Conservation (phyloP, 2,888 invertebrate genomes). For the Timema podura region DNA sequence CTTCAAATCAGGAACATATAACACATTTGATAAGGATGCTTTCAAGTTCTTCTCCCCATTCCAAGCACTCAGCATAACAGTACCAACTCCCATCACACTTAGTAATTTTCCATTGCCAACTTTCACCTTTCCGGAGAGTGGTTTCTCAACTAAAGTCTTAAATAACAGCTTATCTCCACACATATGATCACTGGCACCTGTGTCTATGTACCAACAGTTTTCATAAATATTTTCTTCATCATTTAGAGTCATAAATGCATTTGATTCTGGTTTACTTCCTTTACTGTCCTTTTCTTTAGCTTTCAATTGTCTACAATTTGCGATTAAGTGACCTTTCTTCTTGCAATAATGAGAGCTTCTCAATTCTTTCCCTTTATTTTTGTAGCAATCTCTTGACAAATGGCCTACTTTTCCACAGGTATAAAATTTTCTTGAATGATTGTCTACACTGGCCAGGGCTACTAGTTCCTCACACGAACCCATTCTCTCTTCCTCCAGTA, state of each 20-base stretch:
- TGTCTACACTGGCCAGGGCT: not conserved
- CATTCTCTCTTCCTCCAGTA: not conserved
- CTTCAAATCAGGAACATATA: conserved; percentile 4
- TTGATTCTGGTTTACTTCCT: not conserved
- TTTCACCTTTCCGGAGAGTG: not conserved
- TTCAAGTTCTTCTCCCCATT: not conserved
- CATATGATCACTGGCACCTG: not conserved
- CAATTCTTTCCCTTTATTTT: not conserved
- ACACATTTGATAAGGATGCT: not conserved
- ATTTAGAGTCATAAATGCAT: not conserved
- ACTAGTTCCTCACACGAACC: not conserved
- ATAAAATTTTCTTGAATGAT: not conserved
- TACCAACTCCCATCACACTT: not conserved
- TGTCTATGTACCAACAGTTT: not conserved
- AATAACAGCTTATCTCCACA: not conserved
- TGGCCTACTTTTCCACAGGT: not conserved
- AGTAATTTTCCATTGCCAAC: not conserved
- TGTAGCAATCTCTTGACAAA: not conserved
- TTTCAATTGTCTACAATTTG: not conserved
- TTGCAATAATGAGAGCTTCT: not conserved
- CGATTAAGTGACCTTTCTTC: not conserved
- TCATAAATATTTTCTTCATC: not conserved
- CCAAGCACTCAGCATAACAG: not conserved
- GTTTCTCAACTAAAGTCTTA: not conserved
- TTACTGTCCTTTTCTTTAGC: not conserved